phyloP scores from a whole-genome alignment of 1,140 invertebrate species.

The Lucilia sericata region DNA sequence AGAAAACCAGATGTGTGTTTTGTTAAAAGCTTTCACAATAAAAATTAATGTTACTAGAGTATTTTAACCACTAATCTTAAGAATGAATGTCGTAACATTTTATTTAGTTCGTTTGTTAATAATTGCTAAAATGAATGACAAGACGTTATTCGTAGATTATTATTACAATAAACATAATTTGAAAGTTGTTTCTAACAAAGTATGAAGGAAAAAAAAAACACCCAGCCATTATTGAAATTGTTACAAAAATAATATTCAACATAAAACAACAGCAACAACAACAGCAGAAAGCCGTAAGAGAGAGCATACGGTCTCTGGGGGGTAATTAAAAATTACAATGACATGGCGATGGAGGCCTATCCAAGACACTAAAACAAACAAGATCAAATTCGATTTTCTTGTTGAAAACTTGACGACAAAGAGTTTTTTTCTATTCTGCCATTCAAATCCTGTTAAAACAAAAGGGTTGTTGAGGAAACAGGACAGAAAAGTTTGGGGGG shows the following conservation, averaged over 20 bases:
- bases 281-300: background rate
- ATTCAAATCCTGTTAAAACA: too few relatives aligned
- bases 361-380: background rate
- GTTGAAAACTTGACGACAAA: background rate
- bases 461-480: too few relatives aligned
- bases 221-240: background rate
- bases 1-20: background rate
- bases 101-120: too few relatives aligned
- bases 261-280: too few relatives aligned
- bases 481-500: background rate
- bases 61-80: background rate
- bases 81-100: background rate
- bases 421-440: too few relatives aligned
- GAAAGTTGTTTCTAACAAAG: background rate
- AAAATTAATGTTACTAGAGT: background rate
- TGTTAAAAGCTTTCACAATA: background rate
- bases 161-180: constrained; percentile 7
- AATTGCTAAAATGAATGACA: background rate
- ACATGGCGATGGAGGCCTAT: background rate
- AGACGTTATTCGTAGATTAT: background rate
- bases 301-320: background rate
- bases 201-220: background rate
- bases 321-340: constrained; percentile 12
- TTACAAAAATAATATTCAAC: background rate
- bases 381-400: constrained; percentile 16